phyloP scores from a whole-genome alignment of 2,888 invertebrate genomes.

The Cryptocephalus primarius region DNA sequence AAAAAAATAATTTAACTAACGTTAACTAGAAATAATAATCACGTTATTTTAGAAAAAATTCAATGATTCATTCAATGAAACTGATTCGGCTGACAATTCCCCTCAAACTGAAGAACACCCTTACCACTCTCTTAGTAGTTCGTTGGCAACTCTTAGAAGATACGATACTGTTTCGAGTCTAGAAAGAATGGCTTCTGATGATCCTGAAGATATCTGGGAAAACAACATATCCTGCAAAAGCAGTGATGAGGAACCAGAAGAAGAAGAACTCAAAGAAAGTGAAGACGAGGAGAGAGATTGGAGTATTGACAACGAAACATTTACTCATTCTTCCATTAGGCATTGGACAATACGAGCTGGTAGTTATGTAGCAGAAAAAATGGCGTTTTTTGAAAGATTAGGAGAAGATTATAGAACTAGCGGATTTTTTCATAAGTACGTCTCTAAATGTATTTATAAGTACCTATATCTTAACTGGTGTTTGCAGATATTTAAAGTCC shows the following conservation, averaged over 20 bases:
- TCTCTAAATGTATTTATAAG: not conserved
- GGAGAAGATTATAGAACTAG: conserved; percentile 39
- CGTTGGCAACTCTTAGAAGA: conserved; percentile 37
- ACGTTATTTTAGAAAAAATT: conserved; percentile 2
- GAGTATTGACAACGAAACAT: conserved; percentile 34
- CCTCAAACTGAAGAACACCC: conserved; percentile 64
- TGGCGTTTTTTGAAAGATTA: conserved; percentile 57
- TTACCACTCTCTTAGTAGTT: conserved; percentile 58
- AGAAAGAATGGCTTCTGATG: conserved; percentile 54
- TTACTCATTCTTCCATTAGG: conserved; percentile 31
- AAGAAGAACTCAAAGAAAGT: conserved; percentile 15
- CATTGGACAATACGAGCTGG: conserved; percentile 76
- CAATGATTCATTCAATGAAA: conserved; percentile 38
- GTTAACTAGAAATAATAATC: not conserved
- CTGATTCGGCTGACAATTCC: conserved; percentile 59
- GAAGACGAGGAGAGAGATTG: conserved; percentile 18
- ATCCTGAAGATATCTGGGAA: conserved; percentile 14
- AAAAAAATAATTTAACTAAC: no score
- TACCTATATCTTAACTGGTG: not conserved
- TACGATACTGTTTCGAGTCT: conserved; percentile 66
- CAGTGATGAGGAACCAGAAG: conserved; percentile 19
- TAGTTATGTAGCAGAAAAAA: conserved; percentile 72
- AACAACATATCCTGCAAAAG: conserved; percentile 9
- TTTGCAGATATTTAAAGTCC: conserved; percentile 46
- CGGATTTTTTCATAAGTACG: conserved; percentile 38